Evolutionary conservation across 1,140 invertebrate genomes (phyloP), one percentile per base, ranked within the genome.

Genomic region (Papilio helenus): DNA sequence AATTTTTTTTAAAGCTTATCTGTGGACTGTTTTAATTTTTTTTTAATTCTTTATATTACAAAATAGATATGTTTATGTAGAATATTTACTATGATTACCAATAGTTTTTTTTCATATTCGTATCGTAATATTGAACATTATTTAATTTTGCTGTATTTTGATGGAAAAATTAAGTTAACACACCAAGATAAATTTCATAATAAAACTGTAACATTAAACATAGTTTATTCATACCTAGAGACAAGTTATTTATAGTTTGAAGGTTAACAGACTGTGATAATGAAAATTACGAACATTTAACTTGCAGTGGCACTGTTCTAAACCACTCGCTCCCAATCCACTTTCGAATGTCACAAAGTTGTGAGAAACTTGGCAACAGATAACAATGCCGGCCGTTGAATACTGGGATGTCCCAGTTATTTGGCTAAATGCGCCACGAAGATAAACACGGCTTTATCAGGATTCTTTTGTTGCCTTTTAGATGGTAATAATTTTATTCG

Each of bases 271-370:
- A 26, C 8, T 26, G 3, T 20, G 72, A 46, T 74, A 74, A 74
- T 44, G n/a, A 29, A 74, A 74, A 74, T 74, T 74, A 49, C 44
- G 72, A 74, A 74, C 44, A 74, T 74, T n/a, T 26, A 49, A 74
- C 39, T 74, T 74, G 72, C 72, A 74, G 72, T 20, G 16, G 18
- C 42, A 39, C 39, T 49, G 72, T 49, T 46, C 72, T 74, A 49
- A 74, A 74, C 72, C 39, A 49, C 26, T 14, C 20, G 10, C 44
- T 74, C 72, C 72, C 72, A 74, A 74, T 49, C 72, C 72, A 74
- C 72, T 74, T 74, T 74, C 72, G 20, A 74, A 44, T 74, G 72
- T 74, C 44, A 74, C 72, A 49, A 74, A 74, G 72, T 74, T 74
- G 72, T 23, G 7, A 4, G 20, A 26, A 74, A 74, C 72, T 74